phyloP scores from a whole-genome alignment of 2,113 vertebrate species.

The Turnix velox region DNA sequence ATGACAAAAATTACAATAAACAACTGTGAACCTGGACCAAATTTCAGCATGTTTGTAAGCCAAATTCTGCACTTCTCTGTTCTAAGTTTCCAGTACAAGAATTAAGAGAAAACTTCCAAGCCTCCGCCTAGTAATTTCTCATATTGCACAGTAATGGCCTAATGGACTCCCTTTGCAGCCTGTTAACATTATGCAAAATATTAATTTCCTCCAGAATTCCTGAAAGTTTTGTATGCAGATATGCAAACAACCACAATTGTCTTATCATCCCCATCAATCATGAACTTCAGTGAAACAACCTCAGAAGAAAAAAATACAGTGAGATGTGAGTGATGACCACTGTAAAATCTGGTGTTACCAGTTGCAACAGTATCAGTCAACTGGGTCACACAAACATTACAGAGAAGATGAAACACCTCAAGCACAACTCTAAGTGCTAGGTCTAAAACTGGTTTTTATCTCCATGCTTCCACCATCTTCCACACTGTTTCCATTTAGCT shows the following conservation, averaged over 20 bases:
- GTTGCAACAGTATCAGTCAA: neutral
- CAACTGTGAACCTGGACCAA: neutral
- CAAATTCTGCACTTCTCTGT: neutral
- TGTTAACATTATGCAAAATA: accelerated
- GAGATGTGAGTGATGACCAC: neutral
- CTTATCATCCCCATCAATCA: neutral
- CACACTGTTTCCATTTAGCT: neutral
- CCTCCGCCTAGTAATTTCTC: neutral
- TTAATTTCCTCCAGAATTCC: neutral
- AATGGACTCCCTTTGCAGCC: neutral
- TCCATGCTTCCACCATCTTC: neutral
- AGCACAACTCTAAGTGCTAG: neutral
- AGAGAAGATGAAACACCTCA: neutral
- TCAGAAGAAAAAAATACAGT: neutral
- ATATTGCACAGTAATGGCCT: neutral
- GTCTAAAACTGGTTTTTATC: neutral
- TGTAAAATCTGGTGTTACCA: neutral
- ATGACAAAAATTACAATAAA: neutral
- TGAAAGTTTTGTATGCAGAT: neutral
- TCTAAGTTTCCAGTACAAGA: neutral
- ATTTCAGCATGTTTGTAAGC: neutral
- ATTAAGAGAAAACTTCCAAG: neutral
- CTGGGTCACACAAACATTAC: neutral
- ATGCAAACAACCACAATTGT: neutral
- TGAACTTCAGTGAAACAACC: neutral